Base-by-base conservation (phyloP, 2,113 vertebrate species). In the Sterrhoptilus dennistouni region DNA sequence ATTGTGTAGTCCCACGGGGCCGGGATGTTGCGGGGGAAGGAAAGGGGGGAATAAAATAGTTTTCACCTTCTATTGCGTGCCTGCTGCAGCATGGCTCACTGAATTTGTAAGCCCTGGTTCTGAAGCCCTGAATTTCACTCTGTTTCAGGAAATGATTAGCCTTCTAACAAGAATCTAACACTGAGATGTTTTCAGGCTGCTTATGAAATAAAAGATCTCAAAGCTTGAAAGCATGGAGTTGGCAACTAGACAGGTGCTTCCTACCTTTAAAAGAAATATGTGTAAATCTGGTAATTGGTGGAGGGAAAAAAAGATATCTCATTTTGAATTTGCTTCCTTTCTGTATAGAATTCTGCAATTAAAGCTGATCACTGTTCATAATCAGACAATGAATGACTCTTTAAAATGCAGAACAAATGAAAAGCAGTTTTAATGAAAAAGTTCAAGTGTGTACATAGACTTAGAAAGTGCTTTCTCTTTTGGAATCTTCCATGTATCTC, bases 1-100 rank as follows among this genome's bases (percentile, higher is more conserved):
- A 12, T 42, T 78, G 25, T 4, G 0, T 50, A 47, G 40, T 59
- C 28, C 24, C 4, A 1, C 1, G 1, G 35, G 38, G 27, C 36
- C 31, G 40, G 47, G 60, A n/a, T 33, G 47, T 6, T 44, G 17
- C 1, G 23, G 19, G 15, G 12, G 8, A 3, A 17, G 6, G 2
- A 8, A 7, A 13, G 9, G 6, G 13, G 15, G 47, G 28, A 24
- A 42, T 60, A 36, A 80, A 76, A 56, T 8, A 38, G 4, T 35
- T 90, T 74, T 88, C 22, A 15, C 28, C 54, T 88, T 42, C 64
- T 69, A 4, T 44, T 52, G 35, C 5, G 2, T 60, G 25, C 27
- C 11, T 60, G 36, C 36, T 83, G 27, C 50, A 52, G 45, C 70
- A 35, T 19, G 61, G 59, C 38, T 71, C 15, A 3, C 71, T 72